Conservation (phyloP, 1,140 invertebrate genomes). For the Cyrtorhinus lividipennis region DNA sequence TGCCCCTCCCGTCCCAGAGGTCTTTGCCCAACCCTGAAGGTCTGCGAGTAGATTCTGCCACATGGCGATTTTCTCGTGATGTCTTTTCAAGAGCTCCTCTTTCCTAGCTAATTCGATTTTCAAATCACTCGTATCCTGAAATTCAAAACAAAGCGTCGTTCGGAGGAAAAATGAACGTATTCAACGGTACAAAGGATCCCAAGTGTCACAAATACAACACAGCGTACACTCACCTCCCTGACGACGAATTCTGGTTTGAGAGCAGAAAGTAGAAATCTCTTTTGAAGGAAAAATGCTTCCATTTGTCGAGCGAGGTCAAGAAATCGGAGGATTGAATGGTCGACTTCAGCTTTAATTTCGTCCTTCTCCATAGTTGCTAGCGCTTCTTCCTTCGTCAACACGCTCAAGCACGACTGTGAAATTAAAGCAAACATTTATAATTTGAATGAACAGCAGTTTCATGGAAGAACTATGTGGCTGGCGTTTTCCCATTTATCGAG, state of each 20-base stretch:
- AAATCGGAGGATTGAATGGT: constrained; percentile 67
- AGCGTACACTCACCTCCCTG: constrained; percentile 50
- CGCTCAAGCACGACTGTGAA: constrained; percentile 64
- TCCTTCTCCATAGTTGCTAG: constrained; percentile 60
- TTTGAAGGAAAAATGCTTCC: constrained; percentile 88
- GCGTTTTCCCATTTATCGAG: no score
- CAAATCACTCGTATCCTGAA: constrained; percentile 65
- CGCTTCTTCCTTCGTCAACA: constrained; percentile 64
- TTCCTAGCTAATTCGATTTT: constrained; percentile 68
- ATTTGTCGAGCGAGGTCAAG: constrained; percentile 81
- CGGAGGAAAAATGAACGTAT: background rate
- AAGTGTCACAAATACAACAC: no score
- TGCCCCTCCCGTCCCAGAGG: constrained; percentile 21
- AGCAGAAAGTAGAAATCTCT: constrained; percentile 73
- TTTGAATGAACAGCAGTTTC: no score
- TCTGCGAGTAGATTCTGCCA: constrained; percentile 80
- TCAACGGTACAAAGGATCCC: no score
- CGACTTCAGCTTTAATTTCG: constrained; percentile 69
- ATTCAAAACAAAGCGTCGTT: constrained; percentile 6
- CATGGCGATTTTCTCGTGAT: constrained; percentile 75
- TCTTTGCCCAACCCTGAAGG: constrained; percentile 37
- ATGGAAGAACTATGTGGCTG: background rate
- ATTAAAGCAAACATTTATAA: constrained; percentile 21
- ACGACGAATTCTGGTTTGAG: constrained; percentile 82
- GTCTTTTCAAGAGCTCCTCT: constrained; percentile 71